Evolutionary conservation across 2,113 vertebrate genomes (phyloP).

Genomic region (Coptodon rendalli): DNA sequence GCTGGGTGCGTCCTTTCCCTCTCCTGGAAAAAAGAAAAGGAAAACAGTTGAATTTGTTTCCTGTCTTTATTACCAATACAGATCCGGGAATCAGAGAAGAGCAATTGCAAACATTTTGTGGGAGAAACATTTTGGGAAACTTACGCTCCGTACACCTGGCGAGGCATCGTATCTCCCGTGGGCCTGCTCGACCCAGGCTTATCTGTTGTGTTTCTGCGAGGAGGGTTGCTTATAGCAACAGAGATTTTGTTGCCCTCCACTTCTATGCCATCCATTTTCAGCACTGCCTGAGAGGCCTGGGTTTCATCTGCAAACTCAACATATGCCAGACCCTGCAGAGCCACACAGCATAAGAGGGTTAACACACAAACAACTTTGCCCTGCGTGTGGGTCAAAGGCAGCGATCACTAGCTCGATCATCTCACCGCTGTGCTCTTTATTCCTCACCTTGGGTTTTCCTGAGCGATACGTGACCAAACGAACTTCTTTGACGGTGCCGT

Average conservation of each 20-base stretch:
- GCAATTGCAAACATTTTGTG: neutral
- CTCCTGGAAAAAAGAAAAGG: constrained; percentile 64
- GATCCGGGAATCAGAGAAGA: neutral
- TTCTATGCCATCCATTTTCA: constrained; percentile 84
- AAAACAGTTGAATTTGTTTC: neutral
- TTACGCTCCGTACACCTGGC: constrained; percentile 83
- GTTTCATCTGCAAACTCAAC: constrained; percentile 88
- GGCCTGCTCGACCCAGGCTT: constrained; percentile 53
- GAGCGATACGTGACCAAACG: constrained; percentile 92
- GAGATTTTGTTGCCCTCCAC: constrained; percentile 81
- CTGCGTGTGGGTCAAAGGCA: neutral
- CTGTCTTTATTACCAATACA: neutral
- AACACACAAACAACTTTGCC: neutral
- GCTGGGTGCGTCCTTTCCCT: constrained; percentile 90
- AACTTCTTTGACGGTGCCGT: constrained; percentile 84
- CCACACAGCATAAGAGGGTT: neutral
- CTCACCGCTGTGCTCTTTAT: neutral
- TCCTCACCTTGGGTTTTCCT: constrained; percentile 89
- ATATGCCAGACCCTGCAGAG: constrained; percentile 87
- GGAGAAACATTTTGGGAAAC: constrained; percentile 41
- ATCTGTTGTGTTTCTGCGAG: constrained; percentile 70
- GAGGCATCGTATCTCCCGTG: constrained; percentile 37
- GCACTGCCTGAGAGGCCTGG: constrained; percentile 88
- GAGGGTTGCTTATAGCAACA: constrained; percentile 94
- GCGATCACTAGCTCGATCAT: neutral